Percentiles rank a stretch among this genome's conserved stretches.
phyloP scores from a whole-genome alignment of 1,140 invertebrate genomes.

The Caenorhabditis inopinata region DNA sequence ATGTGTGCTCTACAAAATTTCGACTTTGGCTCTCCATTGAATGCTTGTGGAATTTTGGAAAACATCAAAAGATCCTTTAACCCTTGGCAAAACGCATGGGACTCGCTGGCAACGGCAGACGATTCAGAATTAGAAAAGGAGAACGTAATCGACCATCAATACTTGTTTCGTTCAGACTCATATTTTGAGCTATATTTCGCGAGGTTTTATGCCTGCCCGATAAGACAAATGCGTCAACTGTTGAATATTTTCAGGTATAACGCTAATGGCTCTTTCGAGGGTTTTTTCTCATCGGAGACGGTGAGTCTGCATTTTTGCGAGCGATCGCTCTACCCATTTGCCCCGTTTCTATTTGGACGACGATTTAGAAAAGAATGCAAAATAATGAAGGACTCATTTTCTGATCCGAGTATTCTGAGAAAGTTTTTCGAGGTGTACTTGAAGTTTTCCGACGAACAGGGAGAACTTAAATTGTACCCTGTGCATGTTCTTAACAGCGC shows the following conservation, averaged over 20 bases:
- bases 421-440: not conserved
- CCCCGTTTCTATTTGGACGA: not conserved
- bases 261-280: not conserved
- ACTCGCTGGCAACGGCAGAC: not conserved
- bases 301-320: not conserved
- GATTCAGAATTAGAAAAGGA: constrained; percentile 21
- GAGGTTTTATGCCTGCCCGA: not conserved
- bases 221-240: no score
- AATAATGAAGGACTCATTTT: not conserved
- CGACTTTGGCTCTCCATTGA: not conserved
- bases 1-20: constrained; percentile 6
- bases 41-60: constrained; percentile 6
- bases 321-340: not conserved
- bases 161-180: not conserved
- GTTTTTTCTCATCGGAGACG: not conserved
- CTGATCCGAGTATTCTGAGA: not conserved
- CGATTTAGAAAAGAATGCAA: not conserved
- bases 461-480: not conserved
- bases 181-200: not conserved
- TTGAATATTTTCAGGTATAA: not conserved
- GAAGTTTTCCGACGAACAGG: not conserved
- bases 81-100: constrained; percentile 13
- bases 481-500: constrained; percentile 9
- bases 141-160: constrained; percentile 14
- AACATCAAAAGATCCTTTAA: constrained; percentile 8